Conservation (phyloP, 2,888 invertebrate species). For the Phengaris arion region DNA sequence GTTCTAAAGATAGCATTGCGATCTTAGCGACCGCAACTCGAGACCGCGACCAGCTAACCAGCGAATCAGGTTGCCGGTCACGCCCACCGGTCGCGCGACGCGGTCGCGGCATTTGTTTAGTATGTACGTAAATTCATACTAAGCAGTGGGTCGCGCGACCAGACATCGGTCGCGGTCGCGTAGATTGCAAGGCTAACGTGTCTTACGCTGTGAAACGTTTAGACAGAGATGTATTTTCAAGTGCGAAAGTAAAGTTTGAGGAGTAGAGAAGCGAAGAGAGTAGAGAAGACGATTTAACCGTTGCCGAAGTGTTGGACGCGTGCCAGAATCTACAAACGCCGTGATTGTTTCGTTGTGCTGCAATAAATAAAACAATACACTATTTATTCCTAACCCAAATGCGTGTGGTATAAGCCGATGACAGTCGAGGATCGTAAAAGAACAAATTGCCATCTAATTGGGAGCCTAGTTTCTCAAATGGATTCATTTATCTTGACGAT, state of each 20-base stretch:
- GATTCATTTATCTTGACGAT: conserved; percentile 16
- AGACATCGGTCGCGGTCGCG: no score
- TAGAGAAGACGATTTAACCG: conserved; percentile 36
- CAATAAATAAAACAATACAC: conserved; percentile 38
- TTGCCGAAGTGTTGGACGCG: conserved; percentile 38
- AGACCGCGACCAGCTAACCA: no score
- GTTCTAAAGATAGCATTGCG: background rate
- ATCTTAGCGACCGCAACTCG: no score
- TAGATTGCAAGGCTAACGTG: background rate
- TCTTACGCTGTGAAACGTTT: background rate
- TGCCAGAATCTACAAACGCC: conserved; percentile 39
- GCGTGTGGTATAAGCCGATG: conserved; percentile 5
- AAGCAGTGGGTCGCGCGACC: no score
- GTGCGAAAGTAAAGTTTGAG: conserved; percentile 33
- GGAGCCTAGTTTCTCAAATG: conserved; percentile 23
- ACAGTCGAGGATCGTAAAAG: conserved; percentile 3
- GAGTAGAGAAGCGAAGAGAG: conserved; percentile 28
- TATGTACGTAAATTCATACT: no score
- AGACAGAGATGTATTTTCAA: conserved; percentile 23
- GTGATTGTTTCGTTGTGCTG: conserved; percentile 40
- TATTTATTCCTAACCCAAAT: conserved; percentile 33
- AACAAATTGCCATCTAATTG: conserved; percentile 21
- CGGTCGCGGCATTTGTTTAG: no score
- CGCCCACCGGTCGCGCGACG: no score
- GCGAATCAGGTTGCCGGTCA: no score